These are phyloP conservation scores for Mareca penelope DNA, from an alignment of 2,797 vertebrate genomes.

Conservation along the genomic window DNA sequence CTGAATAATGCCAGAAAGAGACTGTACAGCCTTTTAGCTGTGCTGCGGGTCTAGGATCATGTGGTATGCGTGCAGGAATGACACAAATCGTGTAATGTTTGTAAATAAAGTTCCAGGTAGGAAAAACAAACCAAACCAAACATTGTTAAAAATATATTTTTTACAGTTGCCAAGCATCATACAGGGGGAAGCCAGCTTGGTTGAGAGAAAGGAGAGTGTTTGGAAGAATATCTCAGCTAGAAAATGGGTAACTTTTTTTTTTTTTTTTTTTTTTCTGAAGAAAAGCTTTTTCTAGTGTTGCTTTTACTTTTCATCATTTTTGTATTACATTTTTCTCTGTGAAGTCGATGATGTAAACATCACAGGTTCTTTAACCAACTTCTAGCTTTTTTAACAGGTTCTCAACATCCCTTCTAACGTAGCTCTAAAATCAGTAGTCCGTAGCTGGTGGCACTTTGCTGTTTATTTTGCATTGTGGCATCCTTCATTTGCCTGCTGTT, in stretches of 20 bases:
- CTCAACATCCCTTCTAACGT: neutral
- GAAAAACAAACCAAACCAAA: neutral
- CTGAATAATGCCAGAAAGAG: constrained; percentile 26
- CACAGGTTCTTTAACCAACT: neutral
- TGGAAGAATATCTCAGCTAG: neutral
- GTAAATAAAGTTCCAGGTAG: neutral
- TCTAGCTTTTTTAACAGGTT: neutral
- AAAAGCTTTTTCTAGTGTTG: fast-evolving
- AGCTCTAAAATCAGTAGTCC: neutral
- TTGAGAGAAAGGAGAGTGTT: neutral
- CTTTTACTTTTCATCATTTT: neutral
- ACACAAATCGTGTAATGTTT: neutral
- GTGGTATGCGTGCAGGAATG: neutral
- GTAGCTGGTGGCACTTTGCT: neutral
- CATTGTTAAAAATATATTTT: too few species aligned
- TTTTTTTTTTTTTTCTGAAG: too few species aligned
- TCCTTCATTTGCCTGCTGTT: neutral
- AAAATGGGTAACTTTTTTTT: fast-evolving
- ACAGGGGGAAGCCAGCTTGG: neutral
- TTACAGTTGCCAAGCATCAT: neutral
- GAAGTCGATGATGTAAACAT: neutral
- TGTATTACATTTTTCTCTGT: neutral
- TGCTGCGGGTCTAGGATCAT: neutral
- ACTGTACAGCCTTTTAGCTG: neutral
- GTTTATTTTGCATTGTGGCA: neutral